These are phyloP conservation scores for Chalcis sispes DNA, from an alignment of 2,888 invertebrate species.

Conservation along the genomic window DNA sequence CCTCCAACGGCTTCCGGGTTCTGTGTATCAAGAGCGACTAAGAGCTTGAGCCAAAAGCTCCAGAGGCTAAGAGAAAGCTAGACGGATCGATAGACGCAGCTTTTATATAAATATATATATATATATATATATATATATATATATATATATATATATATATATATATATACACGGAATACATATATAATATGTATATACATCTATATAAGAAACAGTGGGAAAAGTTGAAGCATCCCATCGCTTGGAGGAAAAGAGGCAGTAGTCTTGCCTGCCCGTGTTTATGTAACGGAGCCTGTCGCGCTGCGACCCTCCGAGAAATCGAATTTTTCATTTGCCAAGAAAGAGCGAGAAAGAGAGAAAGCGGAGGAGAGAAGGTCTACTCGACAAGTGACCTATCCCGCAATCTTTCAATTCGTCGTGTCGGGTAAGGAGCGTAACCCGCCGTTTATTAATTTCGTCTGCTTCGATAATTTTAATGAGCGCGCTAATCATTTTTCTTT, in stretches of 20 bases:
- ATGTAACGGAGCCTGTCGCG: slow-evolving; percentile 52
- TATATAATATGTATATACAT: too few species aligned
- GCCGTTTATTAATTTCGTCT: slow-evolving; percentile 45
- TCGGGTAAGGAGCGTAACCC: background rate
- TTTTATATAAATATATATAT: too few species aligned
- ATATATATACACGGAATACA: too few species aligned
- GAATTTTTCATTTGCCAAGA: slow-evolving; percentile 44
- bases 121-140: too few species aligned
- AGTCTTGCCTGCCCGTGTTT: slow-evolving; percentile 51
- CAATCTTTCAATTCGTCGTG: slow-evolving; percentile 47
- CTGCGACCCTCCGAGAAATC: slow-evolving; percentile 43
- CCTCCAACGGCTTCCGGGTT: too few species aligned
- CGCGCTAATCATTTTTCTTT: background rate
- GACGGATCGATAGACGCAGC: slow-evolving; percentile 57
- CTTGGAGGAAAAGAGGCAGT: slow-evolving; percentile 5
- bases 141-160: too few species aligned
- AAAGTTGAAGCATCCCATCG: slow-evolving; percentile 49
- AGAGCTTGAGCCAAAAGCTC: background rate
- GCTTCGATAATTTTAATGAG: slow-evolving; percentile 32
- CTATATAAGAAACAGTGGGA: slow-evolving; percentile 67
- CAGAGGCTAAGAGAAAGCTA: background rate
- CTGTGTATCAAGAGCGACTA: background rate
- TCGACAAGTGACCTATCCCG: slow-evolving; percentile 44
- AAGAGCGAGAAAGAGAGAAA: background rate
- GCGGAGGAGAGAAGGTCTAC: background rate